Evolutionary conservation across 1,140 invertebrate species (phyloP).

Genomic region (Eriosoma lanigerum): DNA sequence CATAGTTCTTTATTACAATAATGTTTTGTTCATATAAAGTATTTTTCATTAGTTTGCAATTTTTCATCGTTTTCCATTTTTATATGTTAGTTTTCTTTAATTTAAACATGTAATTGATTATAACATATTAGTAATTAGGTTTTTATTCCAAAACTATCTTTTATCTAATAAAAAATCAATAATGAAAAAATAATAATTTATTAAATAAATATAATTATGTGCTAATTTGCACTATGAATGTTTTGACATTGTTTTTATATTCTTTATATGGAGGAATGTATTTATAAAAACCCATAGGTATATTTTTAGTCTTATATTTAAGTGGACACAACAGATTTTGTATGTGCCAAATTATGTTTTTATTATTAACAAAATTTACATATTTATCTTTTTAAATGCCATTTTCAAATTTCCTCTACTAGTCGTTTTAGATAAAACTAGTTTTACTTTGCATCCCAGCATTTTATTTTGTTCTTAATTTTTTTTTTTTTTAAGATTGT

Average conservation of each 20-base stretch:
- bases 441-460: neutral
- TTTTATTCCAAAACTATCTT: too few relatives aligned
- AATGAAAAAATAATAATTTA: neutral
- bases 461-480: neutral
- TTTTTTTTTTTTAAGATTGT: neutral
- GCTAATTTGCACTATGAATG: neutral
- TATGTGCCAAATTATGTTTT: slow-evolving; percentile 12
- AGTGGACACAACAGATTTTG: neutral
- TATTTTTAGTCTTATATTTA: neutral
- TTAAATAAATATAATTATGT: neutral
- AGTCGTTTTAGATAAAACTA: neutral
- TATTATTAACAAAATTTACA: neutral
- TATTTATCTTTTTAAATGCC: neutral
- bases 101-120: neutral
- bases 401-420: neutral
- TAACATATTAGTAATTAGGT: neutral
- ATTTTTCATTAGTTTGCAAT: neutral
- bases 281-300: neutral
- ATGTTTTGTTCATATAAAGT: neutral
- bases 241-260: neutral
- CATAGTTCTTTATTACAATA: neutral
- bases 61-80: neutral
- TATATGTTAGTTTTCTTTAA: neutral
- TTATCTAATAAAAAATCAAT: too few relatives aligned
- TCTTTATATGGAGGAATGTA: neutral